A percentile compares a stretch with the other conserved stretches of the same genome.
phyloP scores from a whole-genome alignment of 2,113 vertebrate species.

The Pterophyllum scalare region DNA sequence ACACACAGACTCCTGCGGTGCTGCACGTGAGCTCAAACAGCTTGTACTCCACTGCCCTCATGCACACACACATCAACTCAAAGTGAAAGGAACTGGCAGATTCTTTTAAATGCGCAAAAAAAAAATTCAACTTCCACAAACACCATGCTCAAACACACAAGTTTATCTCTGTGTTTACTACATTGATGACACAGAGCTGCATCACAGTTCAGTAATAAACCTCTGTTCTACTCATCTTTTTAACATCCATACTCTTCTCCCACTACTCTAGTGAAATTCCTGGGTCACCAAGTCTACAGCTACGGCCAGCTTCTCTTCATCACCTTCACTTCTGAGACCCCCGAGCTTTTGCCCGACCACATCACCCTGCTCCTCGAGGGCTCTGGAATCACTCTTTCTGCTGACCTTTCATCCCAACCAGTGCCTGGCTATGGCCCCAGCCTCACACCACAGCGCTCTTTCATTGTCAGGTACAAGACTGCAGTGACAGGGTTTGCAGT shows the following conservation, averaged over 20 bases:
- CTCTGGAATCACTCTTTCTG: conserved; percentile 75
- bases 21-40: conserved; percentile 20
- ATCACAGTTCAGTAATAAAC: conserved; percentile 13
- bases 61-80: not conserved
- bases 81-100: not conserved
- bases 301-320: conserved; percentile 87
- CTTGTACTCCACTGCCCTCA: conserved; percentile 9
- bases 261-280: conserved; percentile 84
- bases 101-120: conserved; percentile 3
- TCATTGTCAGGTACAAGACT: conserved; percentile 77
- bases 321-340: conserved; percentile 77
- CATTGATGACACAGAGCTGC: not conserved
- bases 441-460: conserved; percentile 45
- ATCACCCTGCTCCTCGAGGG: conserved; percentile 85
- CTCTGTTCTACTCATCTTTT: conserved; percentile 17
- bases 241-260: conserved; percentile 21
- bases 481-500: conserved; percentile 1
- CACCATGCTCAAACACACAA: not conserved
- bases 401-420: conserved; percentile 43
- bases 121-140: conserved; percentile 1
- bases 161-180: not conserved
- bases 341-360: conserved; percentile 41
- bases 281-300: conserved; percentile 86
- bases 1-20: conserved; percentile 50
- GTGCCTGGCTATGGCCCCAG: not conserved